Conservation (phyloP, 2,113 vertebrate species). For the Larimichthys crocea region DNA sequence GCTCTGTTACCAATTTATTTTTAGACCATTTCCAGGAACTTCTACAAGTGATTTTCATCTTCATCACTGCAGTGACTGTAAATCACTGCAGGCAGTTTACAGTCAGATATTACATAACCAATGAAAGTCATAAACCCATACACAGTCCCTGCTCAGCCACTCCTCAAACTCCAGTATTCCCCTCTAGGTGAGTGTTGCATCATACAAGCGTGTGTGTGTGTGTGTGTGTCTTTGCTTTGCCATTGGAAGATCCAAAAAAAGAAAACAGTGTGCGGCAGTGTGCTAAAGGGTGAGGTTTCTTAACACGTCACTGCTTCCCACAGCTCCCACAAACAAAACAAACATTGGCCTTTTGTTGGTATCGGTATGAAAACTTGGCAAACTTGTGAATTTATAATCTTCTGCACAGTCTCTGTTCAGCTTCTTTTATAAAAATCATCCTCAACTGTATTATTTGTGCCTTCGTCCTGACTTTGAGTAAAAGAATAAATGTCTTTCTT, state of each 20-base stretch:
- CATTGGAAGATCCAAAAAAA: background rate
- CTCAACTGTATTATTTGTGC: background rate
- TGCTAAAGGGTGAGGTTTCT: background rate
- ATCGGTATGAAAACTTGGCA: background rate
- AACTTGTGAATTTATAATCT: background rate
- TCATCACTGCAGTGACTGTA: background rate
- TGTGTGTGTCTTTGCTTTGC: background rate
- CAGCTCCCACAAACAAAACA: background rate
- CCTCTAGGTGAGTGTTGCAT: constrained; percentile 15
- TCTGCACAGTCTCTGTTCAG: background rate
- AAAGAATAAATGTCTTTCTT: no score
- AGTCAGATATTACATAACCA: constrained; percentile 13
- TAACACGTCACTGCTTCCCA: background rate
- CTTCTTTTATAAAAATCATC: background rate
- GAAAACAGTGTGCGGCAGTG: background rate
- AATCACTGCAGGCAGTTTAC: constrained; percentile 14
- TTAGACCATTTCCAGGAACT: background rate
- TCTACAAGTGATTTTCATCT: background rate
- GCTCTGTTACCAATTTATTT: background rate
- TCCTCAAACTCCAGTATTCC: constrained; percentile 16
- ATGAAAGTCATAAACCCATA: constrained; percentile 4
- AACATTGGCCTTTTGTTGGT: background rate
- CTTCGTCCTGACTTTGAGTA: background rate
- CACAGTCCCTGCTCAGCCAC: constrained; percentile 30
- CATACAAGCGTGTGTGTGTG: constrained; percentile 2